Conservation (phyloP, 2,113 vertebrate genomes). For the Gadus chalcogrammus region DNA sequence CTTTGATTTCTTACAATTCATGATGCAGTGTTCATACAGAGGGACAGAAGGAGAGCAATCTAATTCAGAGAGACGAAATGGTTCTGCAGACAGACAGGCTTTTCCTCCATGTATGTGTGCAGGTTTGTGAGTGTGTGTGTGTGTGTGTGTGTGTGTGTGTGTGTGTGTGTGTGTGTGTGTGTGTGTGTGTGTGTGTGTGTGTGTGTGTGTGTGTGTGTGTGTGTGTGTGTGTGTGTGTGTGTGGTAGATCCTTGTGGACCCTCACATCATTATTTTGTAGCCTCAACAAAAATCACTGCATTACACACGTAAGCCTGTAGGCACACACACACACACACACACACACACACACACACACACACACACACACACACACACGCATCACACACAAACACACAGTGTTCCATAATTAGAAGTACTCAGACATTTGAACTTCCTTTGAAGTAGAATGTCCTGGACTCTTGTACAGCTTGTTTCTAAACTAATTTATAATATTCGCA, state of each 20-base stretch:
- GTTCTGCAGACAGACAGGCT: background rate
- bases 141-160: background rate
- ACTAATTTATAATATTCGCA: too few species aligned
- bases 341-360: conserved; percentile 62
- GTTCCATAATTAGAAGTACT: conserved; percentile 30
- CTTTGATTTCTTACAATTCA: too few species aligned
- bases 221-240: conserved; percentile 21
- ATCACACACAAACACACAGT: conserved; percentile 54
- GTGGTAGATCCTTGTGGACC: conserved; percentile 35
- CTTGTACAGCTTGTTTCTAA: too few species aligned
- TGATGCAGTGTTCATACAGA: conserved; percentile 9
- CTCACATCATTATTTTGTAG: conserved; percentile 69
- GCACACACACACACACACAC: conserved; percentile 58
- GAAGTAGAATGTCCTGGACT: too few species aligned
- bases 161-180: background rate
- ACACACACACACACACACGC: conserved; percentile 31
- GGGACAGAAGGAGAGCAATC: conserved; percentile 19
- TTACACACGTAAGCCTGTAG: conserved; percentile 71
- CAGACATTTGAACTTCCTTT: conserved; percentile 34
- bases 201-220: background rate
- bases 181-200: background rate
- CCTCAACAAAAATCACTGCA: conserved; percentile 55
- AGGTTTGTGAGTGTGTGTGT: background rate
- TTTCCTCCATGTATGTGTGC: background rate
- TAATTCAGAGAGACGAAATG: background rate